A percentile compares a stretch with the other conserved stretches of the same genome.
Conservation (phyloP, 2,113 vertebrate genomes). For the Gavia stellata region DNA sequence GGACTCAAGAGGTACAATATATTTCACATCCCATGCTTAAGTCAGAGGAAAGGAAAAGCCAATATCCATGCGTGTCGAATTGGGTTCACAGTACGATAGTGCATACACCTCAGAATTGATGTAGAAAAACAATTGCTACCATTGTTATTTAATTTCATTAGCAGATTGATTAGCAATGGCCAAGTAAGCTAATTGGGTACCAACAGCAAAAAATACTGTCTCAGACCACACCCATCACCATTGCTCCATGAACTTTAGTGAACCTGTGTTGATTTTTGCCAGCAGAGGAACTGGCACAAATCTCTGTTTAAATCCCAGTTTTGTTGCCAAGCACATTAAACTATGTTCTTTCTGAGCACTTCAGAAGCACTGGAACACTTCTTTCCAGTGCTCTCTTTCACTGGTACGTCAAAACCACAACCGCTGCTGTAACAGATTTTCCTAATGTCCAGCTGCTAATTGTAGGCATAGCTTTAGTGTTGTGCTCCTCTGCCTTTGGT, state of each 20-base stretch:
- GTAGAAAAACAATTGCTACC: background rate
- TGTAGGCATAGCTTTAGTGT: background rate
- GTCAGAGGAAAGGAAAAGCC: background rate
- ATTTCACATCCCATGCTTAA: background rate
- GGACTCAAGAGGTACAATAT: background rate
- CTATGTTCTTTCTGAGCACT: background rate
- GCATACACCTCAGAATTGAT: background rate
- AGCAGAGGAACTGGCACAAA: background rate
- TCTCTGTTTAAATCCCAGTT: background rate
- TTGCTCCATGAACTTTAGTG: accelerated
- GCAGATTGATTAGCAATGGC: background rate
- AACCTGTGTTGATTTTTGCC: background rate
- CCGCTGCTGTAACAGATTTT: background rate
- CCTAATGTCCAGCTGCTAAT: background rate
- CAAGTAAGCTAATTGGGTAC: background rate
- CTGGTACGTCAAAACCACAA: background rate
- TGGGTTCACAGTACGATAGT: background rate
- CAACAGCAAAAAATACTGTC: background rate
- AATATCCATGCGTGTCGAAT: background rate
- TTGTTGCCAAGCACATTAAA: background rate
- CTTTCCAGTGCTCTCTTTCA: background rate
- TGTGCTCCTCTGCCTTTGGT: background rate
- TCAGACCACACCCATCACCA: background rate
- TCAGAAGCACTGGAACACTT: background rate
- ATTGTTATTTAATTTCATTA: background rate